These are phyloP conservation scores for Colistium nudipinnis DNA, from an alignment of 2,113 vertebrate genomes.

Conservation along the genomic window DNA sequence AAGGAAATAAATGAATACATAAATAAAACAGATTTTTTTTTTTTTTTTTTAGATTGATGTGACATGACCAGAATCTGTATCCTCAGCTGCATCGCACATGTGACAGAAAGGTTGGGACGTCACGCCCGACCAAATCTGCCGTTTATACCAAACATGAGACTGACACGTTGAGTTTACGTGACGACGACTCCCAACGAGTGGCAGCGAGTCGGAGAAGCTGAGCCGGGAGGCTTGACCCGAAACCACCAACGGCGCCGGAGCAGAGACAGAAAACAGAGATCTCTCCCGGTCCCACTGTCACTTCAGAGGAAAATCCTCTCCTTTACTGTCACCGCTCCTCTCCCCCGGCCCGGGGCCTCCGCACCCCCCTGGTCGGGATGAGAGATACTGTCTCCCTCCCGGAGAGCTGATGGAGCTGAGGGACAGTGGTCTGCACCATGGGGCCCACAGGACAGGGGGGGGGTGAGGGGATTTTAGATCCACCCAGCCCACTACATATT, in stretches of 20 bases:
- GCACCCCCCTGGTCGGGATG: slow-evolving; percentile 30
- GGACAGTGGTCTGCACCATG: slow-evolving; percentile 4
- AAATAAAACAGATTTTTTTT: no score
- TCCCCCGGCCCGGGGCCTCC: background rate
- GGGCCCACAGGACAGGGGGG: background rate
- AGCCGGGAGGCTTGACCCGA: slow-evolving; percentile 41
- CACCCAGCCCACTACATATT: no score
- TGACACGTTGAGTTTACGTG: background rate
- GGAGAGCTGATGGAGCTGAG: slow-evolving; percentile 28
- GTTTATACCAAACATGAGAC: background rate
- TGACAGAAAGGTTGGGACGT: background rate
- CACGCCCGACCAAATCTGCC: background rate
- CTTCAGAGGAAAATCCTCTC: slow-evolving; percentile 37
- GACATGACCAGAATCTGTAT: slow-evolving; percentile 4
- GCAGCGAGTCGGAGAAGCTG: slow-evolving; percentile 32
- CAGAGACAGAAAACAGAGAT: slow-evolving; percentile 50
- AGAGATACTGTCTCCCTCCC: slow-evolving; percentile 28
- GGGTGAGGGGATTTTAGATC: no score
- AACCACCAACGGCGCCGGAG: slow-evolving; percentile 38
- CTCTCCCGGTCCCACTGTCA: slow-evolving; percentile 48
- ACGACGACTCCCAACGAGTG: slow-evolving; percentile 22
- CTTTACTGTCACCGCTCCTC: slow-evolving; percentile 44
- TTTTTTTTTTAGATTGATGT: background rate
- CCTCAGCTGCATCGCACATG: background rate
- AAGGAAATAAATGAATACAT: background rate